Base-by-base conservation (phyloP, 2,797 vertebrate genomes). In the Vultur gryphus region DNA sequence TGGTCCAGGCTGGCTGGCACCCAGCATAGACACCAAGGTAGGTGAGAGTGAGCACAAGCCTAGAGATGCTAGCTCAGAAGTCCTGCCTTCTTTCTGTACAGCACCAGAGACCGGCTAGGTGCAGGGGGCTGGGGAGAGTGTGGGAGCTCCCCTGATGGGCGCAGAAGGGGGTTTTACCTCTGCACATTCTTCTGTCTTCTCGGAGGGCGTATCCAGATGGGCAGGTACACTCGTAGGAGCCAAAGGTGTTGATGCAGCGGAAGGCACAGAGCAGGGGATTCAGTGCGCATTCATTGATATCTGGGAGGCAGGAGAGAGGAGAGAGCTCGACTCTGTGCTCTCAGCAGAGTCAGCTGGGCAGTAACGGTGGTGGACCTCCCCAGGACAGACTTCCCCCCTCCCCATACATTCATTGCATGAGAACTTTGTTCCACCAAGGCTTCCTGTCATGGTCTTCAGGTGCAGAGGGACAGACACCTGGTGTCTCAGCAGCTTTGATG, bases 231-330 rank as follows among this genome's bases (percentile, higher is more conserved):
- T 99, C 98, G 12, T 99, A 99, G 88, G 99, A 99, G 64, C 99
- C 99, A 10, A 99, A 98, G 2, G 99, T 99, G 98, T 99, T 99
- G 95, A 98, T 98, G 88, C 99, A 99, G 61, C 99, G 99, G 98
- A 99, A 99, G 59, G 99, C 99, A 7, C 99, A 99, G 87, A 99
- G 99, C 95, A 99, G 97, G 6, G 99, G 99, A 94, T 99, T 99
- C 97, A 98, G 97, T 26, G 98, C 96, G 17, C 99, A 99, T 96
- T 99, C 99, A 1, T 99, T 99, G 69, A 99, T 98, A 90, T 99
- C 99, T 99, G 95, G 11, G 39, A 37, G 57, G 58, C 41, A 28
- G 69, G 5, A 54, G 49, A 59, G 80, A 57, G 54, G 4, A 6
- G 39, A 43, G 31, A 12, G 4, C 39, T 89, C 10, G 4, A 9